phyloP scores from a whole-genome alignment of 92 coral and sea anemone species.

The Epizoanthus ramosus region DNA sequence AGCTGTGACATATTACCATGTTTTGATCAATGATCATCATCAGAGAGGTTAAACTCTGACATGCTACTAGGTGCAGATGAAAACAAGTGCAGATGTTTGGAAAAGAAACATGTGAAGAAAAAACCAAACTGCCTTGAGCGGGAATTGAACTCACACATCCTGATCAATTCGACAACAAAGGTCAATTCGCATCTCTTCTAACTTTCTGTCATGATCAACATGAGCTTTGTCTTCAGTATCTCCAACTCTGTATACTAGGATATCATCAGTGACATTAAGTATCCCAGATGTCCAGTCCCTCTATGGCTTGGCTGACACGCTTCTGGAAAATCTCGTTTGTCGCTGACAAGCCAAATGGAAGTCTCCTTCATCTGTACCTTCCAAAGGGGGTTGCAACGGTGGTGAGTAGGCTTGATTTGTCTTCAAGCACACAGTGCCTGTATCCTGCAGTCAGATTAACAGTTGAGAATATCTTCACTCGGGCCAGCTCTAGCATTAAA shows the following conservation, averaged over 20 bases:
- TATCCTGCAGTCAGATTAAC: conserved; percentile 47
- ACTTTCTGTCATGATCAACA: conserved; percentile 44
- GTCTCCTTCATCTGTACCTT: conserved; percentile 55
- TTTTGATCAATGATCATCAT: no score
- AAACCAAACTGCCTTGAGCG: no score
- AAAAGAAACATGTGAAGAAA: no score
- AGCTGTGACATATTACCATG: no score
- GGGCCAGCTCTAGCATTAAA: conserved; percentile 44
- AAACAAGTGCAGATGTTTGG: no score
- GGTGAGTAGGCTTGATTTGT: conserved; percentile 58
- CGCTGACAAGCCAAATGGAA: conserved; percentile 60
- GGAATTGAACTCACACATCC: no score
- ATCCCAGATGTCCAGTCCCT: conserved; percentile 58
- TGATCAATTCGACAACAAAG: no score
- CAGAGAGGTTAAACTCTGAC: no score
- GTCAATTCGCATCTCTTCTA: no score
- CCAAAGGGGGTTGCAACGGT: conserved; percentile 60
- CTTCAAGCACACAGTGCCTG: conserved; percentile 59
- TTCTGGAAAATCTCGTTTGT: conserved; percentile 58
- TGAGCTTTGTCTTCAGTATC: conserved; percentile 35
- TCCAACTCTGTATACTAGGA: conserved; percentile 50
- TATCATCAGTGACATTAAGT: conserved; percentile 46
- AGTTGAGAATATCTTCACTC: conserved; percentile 33
- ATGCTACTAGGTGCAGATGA: no score
- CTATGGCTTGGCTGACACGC: conserved; percentile 51